Evolutionary conservation across 2,113 vertebrate genomes (phyloP).

Genomic region (Xyliphius kryptos): DNA sequence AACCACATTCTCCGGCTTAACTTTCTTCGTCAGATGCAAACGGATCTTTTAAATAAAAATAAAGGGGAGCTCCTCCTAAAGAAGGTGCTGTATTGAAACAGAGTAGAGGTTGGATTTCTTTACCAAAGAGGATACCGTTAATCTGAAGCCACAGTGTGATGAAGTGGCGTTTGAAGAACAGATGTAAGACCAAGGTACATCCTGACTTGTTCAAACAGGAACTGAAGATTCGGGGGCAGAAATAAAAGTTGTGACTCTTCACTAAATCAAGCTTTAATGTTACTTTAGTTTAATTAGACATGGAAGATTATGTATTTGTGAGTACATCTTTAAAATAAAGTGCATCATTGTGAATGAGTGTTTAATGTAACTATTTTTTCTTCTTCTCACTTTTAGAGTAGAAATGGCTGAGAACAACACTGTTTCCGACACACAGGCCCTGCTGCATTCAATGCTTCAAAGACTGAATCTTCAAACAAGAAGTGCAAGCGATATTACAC

Average conservation of each 20-base stretch:
- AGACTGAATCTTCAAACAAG: not conserved
- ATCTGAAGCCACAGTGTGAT: not conserved
- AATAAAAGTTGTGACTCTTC: not conserved
- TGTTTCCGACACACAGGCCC: slow-evolving; percentile 37
- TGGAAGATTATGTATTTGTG: not conserved
- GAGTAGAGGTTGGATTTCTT: not conserved
- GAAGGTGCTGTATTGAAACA: not conserved
- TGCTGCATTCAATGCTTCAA: not conserved
- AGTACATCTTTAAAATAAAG: not conserved
- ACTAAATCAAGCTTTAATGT: not conserved
- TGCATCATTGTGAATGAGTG: not conserved
- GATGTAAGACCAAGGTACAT: not conserved
- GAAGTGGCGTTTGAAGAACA: not conserved
- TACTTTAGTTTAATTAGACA: not conserved
- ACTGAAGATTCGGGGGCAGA: not conserved
- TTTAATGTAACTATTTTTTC: not conserved
- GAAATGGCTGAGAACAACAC: slow-evolving; percentile 56
- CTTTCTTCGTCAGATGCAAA: not conserved
- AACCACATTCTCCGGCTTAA: slow-evolving; percentile 44
- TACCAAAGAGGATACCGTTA: not conserved
- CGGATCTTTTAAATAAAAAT: not conserved
- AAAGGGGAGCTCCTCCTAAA: not conserved
- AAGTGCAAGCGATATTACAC: too few species aligned
- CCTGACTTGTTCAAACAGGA: not conserved
- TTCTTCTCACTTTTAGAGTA: slow-evolving; percentile 1